phyloP scores from a whole-genome alignment of 2,113 vertebrate genomes.

The Polypterus senegalus region DNA sequence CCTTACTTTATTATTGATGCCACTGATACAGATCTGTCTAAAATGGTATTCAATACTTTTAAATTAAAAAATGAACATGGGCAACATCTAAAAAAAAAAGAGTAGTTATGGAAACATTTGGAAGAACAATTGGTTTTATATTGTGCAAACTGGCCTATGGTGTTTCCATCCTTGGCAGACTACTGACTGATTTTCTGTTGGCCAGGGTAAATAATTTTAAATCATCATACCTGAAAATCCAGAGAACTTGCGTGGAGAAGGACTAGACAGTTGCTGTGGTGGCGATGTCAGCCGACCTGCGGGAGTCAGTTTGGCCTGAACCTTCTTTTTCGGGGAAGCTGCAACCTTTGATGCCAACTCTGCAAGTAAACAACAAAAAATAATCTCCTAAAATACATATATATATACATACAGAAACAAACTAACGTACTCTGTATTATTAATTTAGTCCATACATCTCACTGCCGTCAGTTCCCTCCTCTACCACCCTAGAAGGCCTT shows the following conservation, averaged over 20 bases:
- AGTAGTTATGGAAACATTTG: no score
- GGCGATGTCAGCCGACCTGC: slow-evolving; percentile 51
- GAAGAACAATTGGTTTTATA: no score
- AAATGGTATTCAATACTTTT: no score
- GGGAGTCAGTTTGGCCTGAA: slow-evolving; percentile 68
- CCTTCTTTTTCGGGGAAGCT: slow-evolving; percentile 78
- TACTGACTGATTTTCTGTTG: no score
- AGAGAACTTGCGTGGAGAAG: slow-evolving; percentile 87
- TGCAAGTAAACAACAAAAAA: slow-evolving; percentile 29
- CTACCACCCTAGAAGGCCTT: fast-evolving
- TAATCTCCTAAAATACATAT: background rate
- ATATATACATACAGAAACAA: background rate
- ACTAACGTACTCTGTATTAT: no score
- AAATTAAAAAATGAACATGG: no score
- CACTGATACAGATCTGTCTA: no score
- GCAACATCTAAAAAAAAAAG: no score
- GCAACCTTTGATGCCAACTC: slow-evolving; percentile 69
- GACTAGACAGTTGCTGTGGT: slow-evolving; percentile 33
- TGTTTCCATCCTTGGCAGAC: no score
- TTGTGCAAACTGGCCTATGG: no score
- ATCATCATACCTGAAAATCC: slow-evolving; percentile 73
- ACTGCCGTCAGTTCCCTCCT: background rate
- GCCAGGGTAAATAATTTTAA: no score
- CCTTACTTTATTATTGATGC: no score
- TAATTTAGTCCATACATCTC: background rate